These are phyloP conservation scores for Torymus tubicola DNA, from an alignment of 2,888 invertebrate genomes.

Conservation along the genomic window DNA sequence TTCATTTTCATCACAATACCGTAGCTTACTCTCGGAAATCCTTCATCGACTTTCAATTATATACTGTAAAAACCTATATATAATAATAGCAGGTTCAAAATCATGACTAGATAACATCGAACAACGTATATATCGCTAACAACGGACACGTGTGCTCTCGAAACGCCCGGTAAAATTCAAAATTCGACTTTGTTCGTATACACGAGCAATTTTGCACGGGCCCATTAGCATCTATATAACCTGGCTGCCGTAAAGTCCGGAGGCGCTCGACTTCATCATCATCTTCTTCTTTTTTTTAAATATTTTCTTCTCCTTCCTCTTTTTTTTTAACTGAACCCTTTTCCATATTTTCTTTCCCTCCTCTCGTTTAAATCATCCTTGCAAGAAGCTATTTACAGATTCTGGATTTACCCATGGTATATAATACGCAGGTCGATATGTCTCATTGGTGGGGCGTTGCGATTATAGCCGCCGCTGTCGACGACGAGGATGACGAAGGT, in stretches of 20 bases:
- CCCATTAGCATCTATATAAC: constrained; percentile 2
- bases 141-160: too few species aligned
- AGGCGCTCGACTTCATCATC: not conserved
- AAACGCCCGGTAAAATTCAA: too few species aligned
- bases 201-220: constrained; percentile 39
- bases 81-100: too few species aligned
- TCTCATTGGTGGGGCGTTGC: constrained; percentile 68
- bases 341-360: not conserved
- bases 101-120: too few species aligned
- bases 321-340: not conserved
- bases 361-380: constrained; percentile 14
- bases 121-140: too few species aligned
- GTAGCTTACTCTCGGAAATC: not conserved
- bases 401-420: constrained; percentile 64
- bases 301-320: constrained; percentile 4
- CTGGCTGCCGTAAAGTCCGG: constrained; percentile 25
- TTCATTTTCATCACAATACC: not conserved
- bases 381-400: constrained; percentile 71
- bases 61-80: too few species aligned
- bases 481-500: not conserved
- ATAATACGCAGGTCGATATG: constrained; percentile 70
- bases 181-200: not conserved
- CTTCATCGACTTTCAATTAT: not conserved
- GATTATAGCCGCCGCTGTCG: constrained; percentile 50
- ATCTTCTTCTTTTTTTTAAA: not conserved